A percentile compares a stretch with the other conserved stretches of the same genome.
Conservation (phyloP, 37 sponge, comb jelly and placozoan genomes). For the Halichondria panicea region DNA sequence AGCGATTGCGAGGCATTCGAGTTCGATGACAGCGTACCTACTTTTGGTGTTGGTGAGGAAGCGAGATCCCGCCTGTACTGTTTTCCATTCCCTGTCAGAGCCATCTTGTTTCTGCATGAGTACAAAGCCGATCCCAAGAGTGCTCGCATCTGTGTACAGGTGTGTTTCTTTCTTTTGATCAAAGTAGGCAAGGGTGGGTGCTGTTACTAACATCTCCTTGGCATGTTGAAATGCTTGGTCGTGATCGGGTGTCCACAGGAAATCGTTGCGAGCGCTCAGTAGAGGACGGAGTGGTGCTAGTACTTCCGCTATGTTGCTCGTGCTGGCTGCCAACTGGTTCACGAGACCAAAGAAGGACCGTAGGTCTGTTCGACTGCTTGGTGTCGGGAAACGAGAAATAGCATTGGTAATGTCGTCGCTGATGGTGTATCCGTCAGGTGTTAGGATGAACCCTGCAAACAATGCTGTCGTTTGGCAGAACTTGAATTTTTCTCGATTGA, state of each 20-base stretch:
- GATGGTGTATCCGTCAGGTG: conserved; percentile 9
- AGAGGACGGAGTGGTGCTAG: conserved; percentile 28
- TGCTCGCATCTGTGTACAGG: conserved; percentile 49
- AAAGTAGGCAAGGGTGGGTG: conserved; percentile 37
- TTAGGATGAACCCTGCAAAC: conserved; percentile 32
- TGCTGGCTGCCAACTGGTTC: conserved; percentile 41
- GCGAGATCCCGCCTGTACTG: conserved; percentile 30
- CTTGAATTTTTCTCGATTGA: conserved; percentile 38
- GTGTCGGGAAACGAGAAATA: conserved; percentile 31
- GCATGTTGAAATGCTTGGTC: conserved; percentile 28
- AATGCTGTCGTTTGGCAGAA: conserved; percentile 1
- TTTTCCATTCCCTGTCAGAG: conserved; percentile 5
- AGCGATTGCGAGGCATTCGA: conserved; percentile 38
- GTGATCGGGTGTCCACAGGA: conserved; percentile 26
- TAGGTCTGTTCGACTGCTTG: conserved; percentile 43
- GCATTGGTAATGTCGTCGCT: conserved; percentile 27
- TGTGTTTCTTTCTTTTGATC: conserved; percentile 34
- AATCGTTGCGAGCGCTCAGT: conserved; percentile 47
- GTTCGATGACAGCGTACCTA: conserved; percentile 43
- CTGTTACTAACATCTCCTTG: conserved; percentile 6
- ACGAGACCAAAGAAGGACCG: conserved; percentile 40
- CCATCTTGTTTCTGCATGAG: conserved; percentile 10
- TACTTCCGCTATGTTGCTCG: background rate
- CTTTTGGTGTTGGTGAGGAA: conserved; percentile 36
- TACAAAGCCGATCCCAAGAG: conserved; percentile 31